Evolutionary conservation across 2,113 vertebrate species (phyloP), one percentile per base, ranked within the genome.

Genomic region (Channa argus): DNA sequence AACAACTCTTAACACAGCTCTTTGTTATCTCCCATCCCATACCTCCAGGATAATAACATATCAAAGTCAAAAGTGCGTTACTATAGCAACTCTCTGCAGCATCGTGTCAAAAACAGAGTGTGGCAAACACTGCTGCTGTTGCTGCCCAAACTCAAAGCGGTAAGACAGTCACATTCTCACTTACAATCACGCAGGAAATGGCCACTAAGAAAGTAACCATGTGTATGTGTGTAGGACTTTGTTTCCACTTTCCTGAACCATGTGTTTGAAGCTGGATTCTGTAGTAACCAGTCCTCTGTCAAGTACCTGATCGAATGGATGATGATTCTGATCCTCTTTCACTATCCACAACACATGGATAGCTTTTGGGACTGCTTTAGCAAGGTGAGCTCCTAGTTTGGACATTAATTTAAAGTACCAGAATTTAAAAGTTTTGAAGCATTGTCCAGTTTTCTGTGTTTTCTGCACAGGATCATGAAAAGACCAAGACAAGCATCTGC

Each of bases 291-390:
- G 73, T 96, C 97, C 39, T 99, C 98, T n/a, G 94, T 99, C 64
- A 98, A 99, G 74, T 98, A 98, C 83, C 93, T 96, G 37, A 95
- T 98, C 24, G 96, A 98, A 80, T 99, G 98, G 98, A 88, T 93
- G 80, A 92, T 98, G 84, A 94, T 98, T 69, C 83, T 97, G 84
- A 94, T 95, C 76, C 95, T 99, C 11, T 86, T 95, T 73, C 93
- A 64, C 47, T 94, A 95, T 67, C 98, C 97, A 0, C 91, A 95
- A 0, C 94, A 94, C 77, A 91, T 97, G 39, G 90, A 94, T 14
- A 94, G 93, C 44, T 96, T 99, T 67, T 99, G 96, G 97, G 76
- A 81, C 74, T 97, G 96, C 71, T 98, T 98, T 90, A 93, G 69
- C 78, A 91, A 90, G 80, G 97, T 98, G 93, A 96, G 96, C 89